Evolutionary conservation across 2,888 invertebrate species (phyloP).

Genomic region (Atherix ibis): DNA sequence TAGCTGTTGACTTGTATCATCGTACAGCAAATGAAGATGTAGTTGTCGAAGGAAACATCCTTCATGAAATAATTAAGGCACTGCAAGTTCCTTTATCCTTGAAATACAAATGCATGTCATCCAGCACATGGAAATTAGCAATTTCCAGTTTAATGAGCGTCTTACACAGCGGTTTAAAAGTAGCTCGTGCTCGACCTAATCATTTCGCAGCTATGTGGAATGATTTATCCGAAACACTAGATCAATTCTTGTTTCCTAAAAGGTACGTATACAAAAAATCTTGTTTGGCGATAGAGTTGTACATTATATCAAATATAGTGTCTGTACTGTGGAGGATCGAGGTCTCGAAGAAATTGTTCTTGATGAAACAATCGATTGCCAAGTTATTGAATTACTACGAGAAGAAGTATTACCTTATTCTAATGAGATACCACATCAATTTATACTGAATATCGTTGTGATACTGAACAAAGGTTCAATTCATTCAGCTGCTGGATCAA

Average conservation of each 20-base stretch:
- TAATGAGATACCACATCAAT: slow-evolving; percentile 59
- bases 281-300: too few species aligned
- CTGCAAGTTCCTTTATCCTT: slow-evolving; percentile 57
- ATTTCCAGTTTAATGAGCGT: slow-evolving; percentile 61
- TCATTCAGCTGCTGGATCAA: slow-evolving; percentile 52
- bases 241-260: slow-evolving; percentile 81
- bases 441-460: slow-evolving; percentile 67
- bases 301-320: slow-evolving; percentile 23
- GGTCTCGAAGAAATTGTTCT: slow-evolving; percentile 42
- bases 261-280: slow-evolving; percentile 35
- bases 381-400: slow-evolving; percentile 64
- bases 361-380: slow-evolving; percentile 68
- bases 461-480: slow-evolving; percentile 75
- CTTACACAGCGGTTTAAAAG: slow-evolving; percentile 68
- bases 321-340: slow-evolving; percentile 38
- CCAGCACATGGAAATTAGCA: slow-evolving; percentile 69
- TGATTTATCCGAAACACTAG: slow-evolving; percentile 67
- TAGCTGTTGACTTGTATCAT: slow-evolving; percentile 60
- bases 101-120: slow-evolving; percentile 67
- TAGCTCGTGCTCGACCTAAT: slow-evolving; percentile 64
- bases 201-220: slow-evolving; percentile 70
- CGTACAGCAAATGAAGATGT: slow-evolving; percentile 52
- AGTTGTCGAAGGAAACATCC: slow-evolving; percentile 54
- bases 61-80: slow-evolving; percentile 49
- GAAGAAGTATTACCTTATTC: slow-evolving; percentile 72